Evolutionary conservation across 2,888 invertebrate species (phyloP), one percentile per base, ranked within the genome.

Genomic region (Eustalomyia histrio): DNA sequence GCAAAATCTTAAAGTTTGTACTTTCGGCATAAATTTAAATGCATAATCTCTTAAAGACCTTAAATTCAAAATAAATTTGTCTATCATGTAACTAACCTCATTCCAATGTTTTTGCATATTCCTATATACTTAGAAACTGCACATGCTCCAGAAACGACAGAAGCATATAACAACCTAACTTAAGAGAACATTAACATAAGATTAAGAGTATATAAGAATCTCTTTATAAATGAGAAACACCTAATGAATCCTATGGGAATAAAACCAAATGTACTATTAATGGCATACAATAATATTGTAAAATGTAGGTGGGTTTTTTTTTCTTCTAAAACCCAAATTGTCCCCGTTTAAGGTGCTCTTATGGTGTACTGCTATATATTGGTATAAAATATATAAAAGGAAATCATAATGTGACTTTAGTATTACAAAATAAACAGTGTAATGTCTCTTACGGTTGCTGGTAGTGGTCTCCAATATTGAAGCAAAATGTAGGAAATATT

Each of bases 401-500:
- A 18, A 39, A 47, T 63, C 35, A 61, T 61, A 78, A 75, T 71
- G 74, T 64, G 71, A 68, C 78, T 78, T 73, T 67, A 18, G 74
- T 35, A 67, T 75, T 75, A 75, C 52, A 71, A 74, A 71, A 78
- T 72, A 81, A 81, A 81, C 52, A 78, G 61, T 75, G 55, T 71
- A 63, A 24, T 78, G 78, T 81, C 78, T 78, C 71, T 74, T 78
- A 72, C 24, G 57, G 60, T 69, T 33, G 16, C 21, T 65, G 47
- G 58, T 58, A 21, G 60, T 65, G 53, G 65, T 52, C 43, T 52
- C 61, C 43, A 53, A 53, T 33, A 58, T 71, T 69, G 1, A 16
- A 65, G 14, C 47, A 53, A 18, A 53, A 57, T 63, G 55, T 50
- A 35, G 68, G 52, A 35, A 50, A 50, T 18, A 58, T 65, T 64